Base-by-base conservation (phyloP, 2,113 vertebrate species). In the Pachycephala philippinensis region DNA sequence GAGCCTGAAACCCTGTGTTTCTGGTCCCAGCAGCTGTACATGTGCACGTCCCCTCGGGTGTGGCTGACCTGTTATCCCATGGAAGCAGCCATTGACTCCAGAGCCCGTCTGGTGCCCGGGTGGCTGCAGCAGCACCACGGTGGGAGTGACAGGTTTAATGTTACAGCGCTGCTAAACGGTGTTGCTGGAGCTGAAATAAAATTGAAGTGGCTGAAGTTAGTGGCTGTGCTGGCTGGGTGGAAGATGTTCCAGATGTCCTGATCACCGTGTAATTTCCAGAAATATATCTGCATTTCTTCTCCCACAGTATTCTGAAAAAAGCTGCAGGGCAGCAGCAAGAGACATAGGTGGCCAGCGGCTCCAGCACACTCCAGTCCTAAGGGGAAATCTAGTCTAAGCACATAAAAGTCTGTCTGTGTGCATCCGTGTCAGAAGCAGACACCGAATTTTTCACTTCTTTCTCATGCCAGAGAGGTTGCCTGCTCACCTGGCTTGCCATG, bases 41-140 rank as follows among this genome's bases (percentile, higher is more conserved):
- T 39, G 33, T 10, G 37, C 26, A 24, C 0, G 0, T 70, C 33
- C 53, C 31, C 27, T 89, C 30, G 0, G 3, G 22, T 1, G 1
- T 2, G 2, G 21, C 9, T 31, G 69, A 21, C 31, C 45, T 37
- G 61, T 16, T 53, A 10, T 6, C 53, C 66, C 35, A 37, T 3
- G 5, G 72, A 26, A 75, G 60, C 42, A 47, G 45, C n/a, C 13
- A 1, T 0, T 4, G 20, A 3, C 65, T 31, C 3, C 2, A 50
- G 74, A 53, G 66, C 54, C 76, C 9, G 13, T 15, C 71, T 72
- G 69, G 42, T n/a, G 44, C 42, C 6, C 2, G 2, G 50, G 76
- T 57, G 57, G 87, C 61, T 31, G 72, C 30, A 50, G 88, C 56
- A 44, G 54, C 54, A 31, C 64, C 57, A 2, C 39, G 37, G 13